Evolutionary conservation across 37 sponge, comb jelly and placozoan genomes (phyloP).

Genomic region (Theonella swinhoei): DNA sequence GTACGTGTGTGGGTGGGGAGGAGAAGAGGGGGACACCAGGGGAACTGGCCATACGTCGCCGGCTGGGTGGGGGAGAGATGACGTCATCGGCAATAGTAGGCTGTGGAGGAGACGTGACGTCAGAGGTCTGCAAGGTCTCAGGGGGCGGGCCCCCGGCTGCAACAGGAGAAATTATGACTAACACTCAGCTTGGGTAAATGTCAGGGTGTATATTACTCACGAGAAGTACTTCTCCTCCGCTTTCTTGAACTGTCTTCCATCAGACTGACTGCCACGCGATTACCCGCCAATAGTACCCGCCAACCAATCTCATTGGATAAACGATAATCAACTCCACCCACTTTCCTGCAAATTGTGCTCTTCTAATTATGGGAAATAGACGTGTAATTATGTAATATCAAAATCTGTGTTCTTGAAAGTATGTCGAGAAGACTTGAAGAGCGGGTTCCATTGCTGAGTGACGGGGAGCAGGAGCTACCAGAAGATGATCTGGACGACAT

Average conservation of each 20-base stretch:
- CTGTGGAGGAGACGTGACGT: conserved; percentile 69
- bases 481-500: neutral
- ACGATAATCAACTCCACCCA: too few relatives aligned
- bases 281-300: neutral
- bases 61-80: conserved; percentile 37
- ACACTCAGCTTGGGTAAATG: neutral
- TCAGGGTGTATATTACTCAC: neutral
- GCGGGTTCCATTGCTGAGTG: conserved; percentile 18
- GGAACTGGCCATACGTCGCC: conserved; percentile 28
- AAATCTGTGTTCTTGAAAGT: too few relatives aligned
- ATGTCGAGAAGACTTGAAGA: conserved; percentile 11
- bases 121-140: conserved; percentile 71
- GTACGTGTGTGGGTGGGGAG: conserved; percentile 6
- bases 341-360: neutral
- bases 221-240: neutral
- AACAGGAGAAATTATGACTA: neutral
- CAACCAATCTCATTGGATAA: neutral
- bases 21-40: conserved; percentile 38
- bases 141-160: conserved; percentile 20
- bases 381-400: neutral
- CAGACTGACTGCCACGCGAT: neutral
- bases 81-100: neutral
- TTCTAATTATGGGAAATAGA: neutral
- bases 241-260: neutral
- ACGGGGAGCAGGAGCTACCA: neutral